These are phyloP conservation scores for Flexamia atlantica DNA, from an alignment of 2,888 invertebrate genomes.

Conservation along the genomic window DNA sequence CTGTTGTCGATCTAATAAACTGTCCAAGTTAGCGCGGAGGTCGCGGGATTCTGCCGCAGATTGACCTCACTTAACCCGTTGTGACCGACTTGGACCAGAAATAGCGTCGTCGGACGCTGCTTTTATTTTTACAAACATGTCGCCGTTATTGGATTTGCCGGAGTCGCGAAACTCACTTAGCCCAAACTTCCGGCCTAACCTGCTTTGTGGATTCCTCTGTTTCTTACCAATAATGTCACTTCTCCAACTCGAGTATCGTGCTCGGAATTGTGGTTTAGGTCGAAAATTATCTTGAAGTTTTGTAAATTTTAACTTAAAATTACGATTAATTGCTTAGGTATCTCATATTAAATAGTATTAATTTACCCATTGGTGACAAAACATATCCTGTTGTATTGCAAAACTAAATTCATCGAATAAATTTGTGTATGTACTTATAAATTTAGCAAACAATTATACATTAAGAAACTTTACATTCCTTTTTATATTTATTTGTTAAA, in stretches of 20 bases:
- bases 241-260: background rate
- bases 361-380: no score
- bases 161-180: slow-evolving; percentile 27
- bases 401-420: no score
- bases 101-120: slow-evolving; percentile 19
- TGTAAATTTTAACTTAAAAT: no score
- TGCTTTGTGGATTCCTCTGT: slow-evolving; percentile 39
- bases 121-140: slow-evolving; percentile 57
- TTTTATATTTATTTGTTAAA: no score
- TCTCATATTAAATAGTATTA: no score
- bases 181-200: slow-evolving; percentile 43
- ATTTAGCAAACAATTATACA: no score
- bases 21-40: slow-evolving; percentile 1
- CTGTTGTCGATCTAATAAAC: slow-evolving; percentile 54
- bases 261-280: background rate
- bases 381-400: no score
- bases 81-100: slow-evolving; percentile 29
- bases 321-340: no score
- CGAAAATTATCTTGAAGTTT: no score
- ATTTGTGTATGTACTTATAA: no score
- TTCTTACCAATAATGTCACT: slow-evolving; percentile 48
- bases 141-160: slow-evolving; percentile 31
- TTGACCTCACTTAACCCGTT: slow-evolving; percentile 60
- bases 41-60: slow-evolving; percentile 37
- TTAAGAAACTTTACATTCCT: no score